Conservation (phyloP, 2,113 vertebrate species). For the Turnix velox region DNA sequence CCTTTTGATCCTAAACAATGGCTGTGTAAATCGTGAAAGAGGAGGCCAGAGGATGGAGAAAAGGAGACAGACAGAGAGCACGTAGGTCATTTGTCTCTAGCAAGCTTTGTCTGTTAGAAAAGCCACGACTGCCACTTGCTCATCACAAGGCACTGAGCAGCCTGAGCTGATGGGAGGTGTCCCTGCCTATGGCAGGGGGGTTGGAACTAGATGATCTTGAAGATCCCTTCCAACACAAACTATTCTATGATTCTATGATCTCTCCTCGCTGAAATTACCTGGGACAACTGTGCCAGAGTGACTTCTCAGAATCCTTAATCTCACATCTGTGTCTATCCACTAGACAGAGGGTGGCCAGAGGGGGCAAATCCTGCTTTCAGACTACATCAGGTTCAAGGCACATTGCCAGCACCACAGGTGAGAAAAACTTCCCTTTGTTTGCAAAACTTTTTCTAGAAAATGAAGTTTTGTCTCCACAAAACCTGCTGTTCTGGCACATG, state of each 20-base stretch:
- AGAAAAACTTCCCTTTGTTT: background rate
- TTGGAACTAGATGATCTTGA: no score
- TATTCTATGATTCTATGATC: no score
- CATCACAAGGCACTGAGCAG: no score
- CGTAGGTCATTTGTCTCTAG: background rate
- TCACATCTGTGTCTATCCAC: background rate
- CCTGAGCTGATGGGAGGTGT: no score
- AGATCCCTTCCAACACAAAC: no score
- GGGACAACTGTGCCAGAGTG: background rate
- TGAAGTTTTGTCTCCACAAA: background rate
- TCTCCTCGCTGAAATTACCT: background rate
- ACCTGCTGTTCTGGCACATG: background rate
- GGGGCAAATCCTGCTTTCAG: background rate
- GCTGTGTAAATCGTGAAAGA: background rate
- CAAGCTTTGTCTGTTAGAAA: background rate
- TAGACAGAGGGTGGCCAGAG: background rate
- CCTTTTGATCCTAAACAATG: background rate
- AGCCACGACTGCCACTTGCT: background rate
- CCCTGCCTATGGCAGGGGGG: no score
- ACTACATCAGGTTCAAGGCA: background rate
- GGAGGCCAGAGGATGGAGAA: background rate
- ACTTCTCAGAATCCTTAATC: background rate
- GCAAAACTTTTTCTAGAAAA: background rate
- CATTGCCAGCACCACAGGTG: background rate
- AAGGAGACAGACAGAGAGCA: background rate